phyloP scores from a whole-genome alignment of 2,888 invertebrate species.

The Vesta saturnalis region DNA sequence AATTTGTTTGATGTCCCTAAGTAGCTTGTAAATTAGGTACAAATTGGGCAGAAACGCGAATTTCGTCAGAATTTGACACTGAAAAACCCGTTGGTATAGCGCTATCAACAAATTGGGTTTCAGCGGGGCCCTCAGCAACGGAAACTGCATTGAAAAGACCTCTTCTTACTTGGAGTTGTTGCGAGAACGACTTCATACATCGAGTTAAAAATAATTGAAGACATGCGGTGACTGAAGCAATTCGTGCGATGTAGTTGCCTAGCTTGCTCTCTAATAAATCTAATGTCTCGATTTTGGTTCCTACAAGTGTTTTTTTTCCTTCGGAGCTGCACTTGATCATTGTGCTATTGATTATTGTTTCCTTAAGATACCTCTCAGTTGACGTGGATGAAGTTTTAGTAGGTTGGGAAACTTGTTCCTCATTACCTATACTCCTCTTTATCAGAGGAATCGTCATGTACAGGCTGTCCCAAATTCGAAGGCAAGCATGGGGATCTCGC shows the following conservation, averaged over 20 bases:
- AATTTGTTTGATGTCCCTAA: neutral
- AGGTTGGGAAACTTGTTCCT: neutral
- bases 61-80: neutral
- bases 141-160: too few relatives aligned
- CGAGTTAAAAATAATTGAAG: neutral
- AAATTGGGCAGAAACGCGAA: neutral
- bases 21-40: neutral
- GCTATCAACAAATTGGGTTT: neutral
- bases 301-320: neutral
- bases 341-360: neutral
- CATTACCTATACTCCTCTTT: neutral
- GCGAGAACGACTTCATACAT: neutral
- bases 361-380: neutral
- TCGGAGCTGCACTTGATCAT: neutral
- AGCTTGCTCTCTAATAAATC: neutral
- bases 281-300: neutral
- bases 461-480: too few relatives aligned
- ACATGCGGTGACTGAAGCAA: neutral
- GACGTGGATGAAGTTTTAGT: neutral
- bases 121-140: neutral
- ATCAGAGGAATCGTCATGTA: too few relatives aligned
- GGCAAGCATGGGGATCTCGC: too few relatives aligned
- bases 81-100: neutral
- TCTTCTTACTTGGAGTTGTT: neutral
- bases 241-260: neutral